These are phyloP conservation scores for Linurgus olivaceus DNA, from an alignment of 2,797 vertebrate species.

Conservation along the genomic window DNA sequence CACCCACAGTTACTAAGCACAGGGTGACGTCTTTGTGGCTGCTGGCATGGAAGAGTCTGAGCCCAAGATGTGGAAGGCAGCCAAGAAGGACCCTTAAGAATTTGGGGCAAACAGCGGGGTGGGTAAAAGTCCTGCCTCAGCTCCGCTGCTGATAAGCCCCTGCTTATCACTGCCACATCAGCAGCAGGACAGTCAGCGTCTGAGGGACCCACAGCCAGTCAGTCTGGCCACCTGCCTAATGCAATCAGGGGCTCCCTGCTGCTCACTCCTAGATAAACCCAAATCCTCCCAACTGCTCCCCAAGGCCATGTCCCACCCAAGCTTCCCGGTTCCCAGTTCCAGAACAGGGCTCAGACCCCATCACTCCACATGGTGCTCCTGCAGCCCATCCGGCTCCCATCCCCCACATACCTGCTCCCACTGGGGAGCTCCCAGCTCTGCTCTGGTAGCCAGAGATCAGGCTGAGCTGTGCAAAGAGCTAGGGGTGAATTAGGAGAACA, in stretches of 20 bases:
- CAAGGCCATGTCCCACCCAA: not conserved
- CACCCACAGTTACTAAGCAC: not conserved
- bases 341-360: not conserved
- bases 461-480: not conserved
- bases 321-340: accelerated
- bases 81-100: not conserved
- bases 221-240: not conserved
- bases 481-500: accelerated
- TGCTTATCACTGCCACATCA: not conserved
- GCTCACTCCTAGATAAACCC: not conserved
- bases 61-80: not conserved
- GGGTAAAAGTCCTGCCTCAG: not conserved
- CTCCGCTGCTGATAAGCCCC: not conserved
- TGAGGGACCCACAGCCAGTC: accelerated
- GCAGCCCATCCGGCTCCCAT: accelerated
- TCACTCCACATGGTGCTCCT: not conserved
- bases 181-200: not conserved
- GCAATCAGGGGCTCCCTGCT: not conserved
- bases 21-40: not conserved
- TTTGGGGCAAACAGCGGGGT: not conserved
- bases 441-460: not conserved
- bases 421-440: accelerated
- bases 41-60: not conserved
- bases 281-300: not conserved
- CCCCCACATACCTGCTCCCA: accelerated